A percentile compares a stretch with the other conserved stretches of the same genome.
Evolutionary conservation across 2,888 invertebrate species (phyloP).

Genomic region (Thysanoteuthis rhombus): DNA sequence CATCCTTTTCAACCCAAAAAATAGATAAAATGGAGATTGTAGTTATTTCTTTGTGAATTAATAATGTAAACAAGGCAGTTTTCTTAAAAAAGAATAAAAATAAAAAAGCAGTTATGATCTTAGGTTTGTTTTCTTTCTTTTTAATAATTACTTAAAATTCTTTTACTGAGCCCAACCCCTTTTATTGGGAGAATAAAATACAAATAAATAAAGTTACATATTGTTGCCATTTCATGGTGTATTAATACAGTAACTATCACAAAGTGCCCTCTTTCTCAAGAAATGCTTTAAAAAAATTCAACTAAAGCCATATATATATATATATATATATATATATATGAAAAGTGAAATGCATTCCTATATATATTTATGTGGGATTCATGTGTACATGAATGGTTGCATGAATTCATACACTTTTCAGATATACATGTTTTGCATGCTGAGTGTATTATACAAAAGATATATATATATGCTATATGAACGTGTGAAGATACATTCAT

Average conservation of each 20-base stretch:
- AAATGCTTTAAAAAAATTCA: background rate
- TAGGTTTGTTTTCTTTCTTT: background rate
- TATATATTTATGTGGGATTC: background rate
- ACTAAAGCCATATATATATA: background rate
- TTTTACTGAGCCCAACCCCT: background rate
- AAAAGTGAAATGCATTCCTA: background rate
- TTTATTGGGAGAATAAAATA: background rate
- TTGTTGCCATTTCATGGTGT: background rate
- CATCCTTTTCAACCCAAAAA: background rate
- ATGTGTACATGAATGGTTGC: background rate
- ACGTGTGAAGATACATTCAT: too few species aligned
- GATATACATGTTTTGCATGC: too few species aligned
- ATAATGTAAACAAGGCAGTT: background rate
- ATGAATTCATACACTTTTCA: background rate
- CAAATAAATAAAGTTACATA: background rate
- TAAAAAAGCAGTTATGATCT: background rate
- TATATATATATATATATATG: background rate
- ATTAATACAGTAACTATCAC: conserved; percentile 12
- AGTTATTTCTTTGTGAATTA: conserved; percentile 1
- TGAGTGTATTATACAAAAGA: too few species aligned
- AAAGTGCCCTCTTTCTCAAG: background rate
- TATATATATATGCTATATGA: too few species aligned
- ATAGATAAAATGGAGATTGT: background rate
- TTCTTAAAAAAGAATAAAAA: background rate
- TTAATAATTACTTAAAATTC: background rate